These are phyloP conservation scores for Epinephelus lanceolatus DNA, from an alignment of 2,113 vertebrate genomes.

Conservation along the genomic window DNA sequence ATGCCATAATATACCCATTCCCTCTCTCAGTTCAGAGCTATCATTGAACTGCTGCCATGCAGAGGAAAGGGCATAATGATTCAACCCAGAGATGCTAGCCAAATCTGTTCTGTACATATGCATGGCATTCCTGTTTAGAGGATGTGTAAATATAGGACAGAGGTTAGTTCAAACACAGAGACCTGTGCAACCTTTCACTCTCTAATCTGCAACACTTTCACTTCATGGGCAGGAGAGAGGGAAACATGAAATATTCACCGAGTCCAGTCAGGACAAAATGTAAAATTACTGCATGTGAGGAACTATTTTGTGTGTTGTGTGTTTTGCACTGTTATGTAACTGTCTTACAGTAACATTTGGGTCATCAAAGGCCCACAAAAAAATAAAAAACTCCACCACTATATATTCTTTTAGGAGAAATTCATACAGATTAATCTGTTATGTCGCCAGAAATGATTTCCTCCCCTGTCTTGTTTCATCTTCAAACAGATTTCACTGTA, in stretches of 20 bases:
- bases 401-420: not conserved
- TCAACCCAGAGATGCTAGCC: slow-evolving; percentile 68
- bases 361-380: not conserved
- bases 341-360: not conserved
- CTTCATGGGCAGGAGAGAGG: not conserved
- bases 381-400: not conserved
- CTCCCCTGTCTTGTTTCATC: slow-evolving; percentile 1
- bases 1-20: slow-evolving; percentile 13
- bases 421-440: not conserved
- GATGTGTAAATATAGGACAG: slow-evolving; percentile 77
- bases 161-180: slow-evolving; percentile 74
- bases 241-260: not conserved
- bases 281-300: not conserved
- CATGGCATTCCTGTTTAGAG: slow-evolving; percentile 77
- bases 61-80: slow-evolving; percentile 71
- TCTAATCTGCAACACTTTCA: slow-evolving; percentile 55
- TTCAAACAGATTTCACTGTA: slow-evolving; percentile 30
- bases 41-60: slow-evolving; percentile 75
- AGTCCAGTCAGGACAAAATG: not conserved
- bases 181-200: slow-evolving; percentile 55
- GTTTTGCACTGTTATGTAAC: no score
- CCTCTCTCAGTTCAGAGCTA: slow-evolving; percentile 33
- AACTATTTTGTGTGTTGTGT: not conserved
- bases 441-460: not conserved
- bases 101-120: slow-evolving; percentile 86